These are phyloP conservation scores for Nematopogon swammerdamellus DNA, from an alignment of 2,888 invertebrate species.

Conservation along the genomic window DNA sequence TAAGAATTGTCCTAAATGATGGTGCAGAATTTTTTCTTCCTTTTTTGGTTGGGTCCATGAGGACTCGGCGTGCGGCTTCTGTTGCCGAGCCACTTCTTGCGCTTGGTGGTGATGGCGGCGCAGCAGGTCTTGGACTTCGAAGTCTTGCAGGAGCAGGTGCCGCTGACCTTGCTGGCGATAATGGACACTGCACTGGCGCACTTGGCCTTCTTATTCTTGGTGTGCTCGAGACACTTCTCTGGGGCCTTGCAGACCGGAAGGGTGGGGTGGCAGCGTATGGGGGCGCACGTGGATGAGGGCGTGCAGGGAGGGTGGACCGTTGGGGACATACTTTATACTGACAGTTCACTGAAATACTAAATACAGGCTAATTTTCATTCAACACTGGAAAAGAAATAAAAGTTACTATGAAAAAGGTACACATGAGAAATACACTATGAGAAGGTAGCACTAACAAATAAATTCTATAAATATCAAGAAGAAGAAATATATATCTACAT, in stretches of 20 bases:
- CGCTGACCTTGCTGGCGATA: constrained; percentile 28
- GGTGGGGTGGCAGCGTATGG: constrained; percentile 35
- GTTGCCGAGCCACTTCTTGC: too few relatives aligned
- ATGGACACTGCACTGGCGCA: constrained; percentile 41
- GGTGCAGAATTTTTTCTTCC: constrained; percentile 12
- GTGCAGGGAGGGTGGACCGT: constrained; percentile 35
- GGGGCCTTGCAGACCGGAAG: constrained; percentile 35
- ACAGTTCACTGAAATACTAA: not conserved
- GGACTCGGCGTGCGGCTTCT: too few relatives aligned
- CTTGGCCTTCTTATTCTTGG: constrained; percentile 24
- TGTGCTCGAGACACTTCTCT: constrained; percentile 30
- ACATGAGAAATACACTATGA: not conserved
- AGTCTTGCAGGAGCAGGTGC: constrained; percentile 21
- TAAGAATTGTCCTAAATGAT: too few relatives aligned
- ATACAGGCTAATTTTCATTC: not conserved
- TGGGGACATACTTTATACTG: constrained; percentile 10
- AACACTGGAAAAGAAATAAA: not conserved
- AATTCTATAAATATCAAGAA: too few relatives aligned
- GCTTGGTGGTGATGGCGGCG: too few relatives aligned
- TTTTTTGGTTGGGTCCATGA: constrained; percentile 31
- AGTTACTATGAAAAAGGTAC: not conserved
- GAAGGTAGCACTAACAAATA: not conserved
- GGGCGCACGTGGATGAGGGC: constrained; percentile 34
- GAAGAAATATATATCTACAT: too few relatives aligned
- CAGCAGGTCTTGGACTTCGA: too few relatives aligned